These are phyloP conservation scores for Dolichallabes microphthalmus DNA, from an alignment of 2,113 vertebrate species.

Conservation along the genomic window DNA sequence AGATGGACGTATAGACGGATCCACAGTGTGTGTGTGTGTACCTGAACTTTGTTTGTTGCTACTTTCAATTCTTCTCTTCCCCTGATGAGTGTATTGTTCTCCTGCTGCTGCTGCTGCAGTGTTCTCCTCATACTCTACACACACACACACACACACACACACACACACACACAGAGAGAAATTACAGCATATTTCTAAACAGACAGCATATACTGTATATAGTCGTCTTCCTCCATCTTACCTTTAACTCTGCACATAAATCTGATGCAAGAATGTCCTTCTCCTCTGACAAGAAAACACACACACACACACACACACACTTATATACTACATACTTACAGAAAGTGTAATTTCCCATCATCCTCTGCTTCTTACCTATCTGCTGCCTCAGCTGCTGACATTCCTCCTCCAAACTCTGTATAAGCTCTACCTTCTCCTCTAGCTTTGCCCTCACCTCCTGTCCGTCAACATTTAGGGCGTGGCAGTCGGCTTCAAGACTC, in stretches of 20 bases:
- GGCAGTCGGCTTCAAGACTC: constrained; percentile 65
- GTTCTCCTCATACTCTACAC: constrained; percentile 62
- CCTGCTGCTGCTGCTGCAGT: constrained; percentile 63
- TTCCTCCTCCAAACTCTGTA: constrained; percentile 58
- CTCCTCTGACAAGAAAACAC: constrained; percentile 63
- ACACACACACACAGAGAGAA: constrained; percentile 22
- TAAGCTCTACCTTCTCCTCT: constrained; percentile 59
- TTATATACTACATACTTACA: neutral
- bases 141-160: constrained; percentile 36
- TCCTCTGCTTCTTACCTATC: constrained; percentile 61
- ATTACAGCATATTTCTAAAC: neutral
- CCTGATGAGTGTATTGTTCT: constrained; percentile 63
- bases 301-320: constrained; percentile 30
- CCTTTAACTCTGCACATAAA: constrained; percentile 71
- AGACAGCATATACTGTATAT: neutral
- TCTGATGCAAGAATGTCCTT: constrained; percentile 69
- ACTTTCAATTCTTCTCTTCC: constrained; percentile 62
- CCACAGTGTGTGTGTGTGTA: constrained; percentile 19
- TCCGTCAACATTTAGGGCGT: constrained; percentile 57
- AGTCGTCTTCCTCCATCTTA: constrained; percentile 49
- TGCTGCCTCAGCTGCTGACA: constrained; percentile 64
- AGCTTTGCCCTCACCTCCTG: constrained; percentile 61
- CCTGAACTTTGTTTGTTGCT: constrained; percentile 69
- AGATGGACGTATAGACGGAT: neutral
- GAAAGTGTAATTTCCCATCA: constrained; percentile 14